Conservation (phyloP, 92 coral and sea anemone genomes). For the Epizoanthus illoricatus region DNA sequence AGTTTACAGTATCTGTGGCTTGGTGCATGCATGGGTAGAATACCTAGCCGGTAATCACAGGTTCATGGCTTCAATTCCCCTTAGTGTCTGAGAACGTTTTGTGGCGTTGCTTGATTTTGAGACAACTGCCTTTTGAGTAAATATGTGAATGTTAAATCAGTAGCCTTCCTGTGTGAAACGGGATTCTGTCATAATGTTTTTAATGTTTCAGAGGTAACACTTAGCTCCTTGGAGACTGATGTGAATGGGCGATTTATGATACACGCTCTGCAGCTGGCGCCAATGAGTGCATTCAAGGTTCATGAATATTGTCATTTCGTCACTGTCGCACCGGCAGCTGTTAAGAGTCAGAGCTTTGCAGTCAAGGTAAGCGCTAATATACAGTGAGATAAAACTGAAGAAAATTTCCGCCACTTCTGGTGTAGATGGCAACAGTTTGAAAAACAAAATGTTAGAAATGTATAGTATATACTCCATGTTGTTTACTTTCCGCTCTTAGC, state of each 20-base stretch:
- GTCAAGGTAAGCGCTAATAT: slow-evolving; percentile 54
- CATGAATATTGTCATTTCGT: slow-evolving; percentile 79
- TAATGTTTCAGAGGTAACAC: slow-evolving; percentile 61
- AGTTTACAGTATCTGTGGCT: too few species aligned
- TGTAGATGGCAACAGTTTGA: background rate
- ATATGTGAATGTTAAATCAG: too few species aligned
- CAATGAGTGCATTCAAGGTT: slow-evolving; percentile 72
- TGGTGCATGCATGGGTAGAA: too few species aligned
- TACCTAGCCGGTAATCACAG: too few species aligned
- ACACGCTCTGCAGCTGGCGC: slow-evolving; percentile 82
- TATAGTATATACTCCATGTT: too few species aligned
- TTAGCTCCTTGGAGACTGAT: slow-evolving; percentile 60
- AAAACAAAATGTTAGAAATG: too few species aligned
- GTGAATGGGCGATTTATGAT: slow-evolving; percentile 72
- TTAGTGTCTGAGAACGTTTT: too few species aligned
- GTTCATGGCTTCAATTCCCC: too few species aligned
- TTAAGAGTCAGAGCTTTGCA: slow-evolving; percentile 62
- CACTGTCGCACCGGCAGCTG: slow-evolving; percentile 64
- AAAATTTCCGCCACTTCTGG: background rate
- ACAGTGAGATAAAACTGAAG: background rate
- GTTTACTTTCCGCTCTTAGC: too few species aligned
- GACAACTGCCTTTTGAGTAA: too few species aligned
- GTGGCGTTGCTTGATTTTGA: too few species aligned
- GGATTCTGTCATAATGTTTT: background rate
- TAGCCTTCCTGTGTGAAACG: too few species aligned